Percentiles rank a stretch among this genome's conserved stretches.
Conservation (phyloP, 2,797 vertebrate genomes). For the Catamblyrhynchus diadema region DNA sequence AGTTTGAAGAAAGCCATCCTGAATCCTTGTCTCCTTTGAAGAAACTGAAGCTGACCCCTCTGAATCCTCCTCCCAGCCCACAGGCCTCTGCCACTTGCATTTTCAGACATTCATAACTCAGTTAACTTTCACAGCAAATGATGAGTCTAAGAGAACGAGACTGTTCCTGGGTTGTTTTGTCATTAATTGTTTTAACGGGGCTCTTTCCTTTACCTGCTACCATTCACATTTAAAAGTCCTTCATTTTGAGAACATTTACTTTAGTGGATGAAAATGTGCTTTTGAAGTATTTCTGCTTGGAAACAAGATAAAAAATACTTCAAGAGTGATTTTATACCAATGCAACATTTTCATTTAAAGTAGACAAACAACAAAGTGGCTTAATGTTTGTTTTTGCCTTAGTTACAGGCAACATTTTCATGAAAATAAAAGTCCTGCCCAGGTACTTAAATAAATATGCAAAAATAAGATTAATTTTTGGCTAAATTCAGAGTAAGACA, state of each 20-base stretch:
- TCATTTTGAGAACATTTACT: not conserved
- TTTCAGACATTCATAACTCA: not conserved
- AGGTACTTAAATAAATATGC: conserved; percentile 14
- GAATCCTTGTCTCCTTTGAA: not conserved
- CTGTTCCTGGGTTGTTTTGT: not conserved
- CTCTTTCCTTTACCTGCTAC: not conserved
- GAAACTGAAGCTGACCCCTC: not conserved
- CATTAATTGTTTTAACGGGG: not conserved
- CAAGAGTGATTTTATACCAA: conserved; percentile 22
- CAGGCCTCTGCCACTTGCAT: not conserved
- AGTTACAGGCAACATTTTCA: not conserved
- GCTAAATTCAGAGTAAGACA: conserved; percentile 55
- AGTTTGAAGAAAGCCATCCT: not conserved
- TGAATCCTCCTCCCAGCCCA: not conserved
- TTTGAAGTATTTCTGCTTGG: conserved; percentile 47
- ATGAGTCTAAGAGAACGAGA: not conserved
- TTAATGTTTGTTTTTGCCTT: not conserved
- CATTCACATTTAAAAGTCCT: not conserved
- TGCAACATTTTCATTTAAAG: conserved; percentile 31
- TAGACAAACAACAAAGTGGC: conserved; percentile 33
- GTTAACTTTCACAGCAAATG: not conserved
- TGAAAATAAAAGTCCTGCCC: not conserved
- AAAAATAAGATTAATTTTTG: conserved; percentile 28
- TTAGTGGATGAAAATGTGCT: not conserved
- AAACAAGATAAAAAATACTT: conserved; percentile 55